Conservation (phyloP, 2,113 vertebrate genomes). For the Nanorana parkeri region DNA sequence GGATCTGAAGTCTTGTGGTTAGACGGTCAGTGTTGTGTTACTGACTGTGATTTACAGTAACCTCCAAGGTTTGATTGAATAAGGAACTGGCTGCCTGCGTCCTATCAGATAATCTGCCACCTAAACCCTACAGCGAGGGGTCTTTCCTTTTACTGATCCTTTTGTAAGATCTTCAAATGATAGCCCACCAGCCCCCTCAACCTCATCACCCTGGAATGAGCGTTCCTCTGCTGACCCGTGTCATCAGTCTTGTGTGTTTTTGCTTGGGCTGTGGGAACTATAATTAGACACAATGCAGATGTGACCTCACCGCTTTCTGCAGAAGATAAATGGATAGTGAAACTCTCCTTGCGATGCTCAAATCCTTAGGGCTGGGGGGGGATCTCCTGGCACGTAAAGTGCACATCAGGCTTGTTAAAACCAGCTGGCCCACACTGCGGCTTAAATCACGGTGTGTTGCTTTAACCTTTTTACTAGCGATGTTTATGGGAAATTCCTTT, state of each 20-base stretch:
- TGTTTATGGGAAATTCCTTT: no score
- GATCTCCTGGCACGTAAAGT: not conserved
- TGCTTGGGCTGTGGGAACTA: slow-evolving; percentile 37
- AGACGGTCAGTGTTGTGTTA: not conserved
- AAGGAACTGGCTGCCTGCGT: no score
- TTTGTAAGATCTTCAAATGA: slow-evolving; percentile 16
- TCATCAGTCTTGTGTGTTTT: slow-evolving; percentile 25
- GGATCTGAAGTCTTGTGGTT: not conserved
- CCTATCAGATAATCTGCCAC: slow-evolving; percentile 1
- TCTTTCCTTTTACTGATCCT: not conserved
- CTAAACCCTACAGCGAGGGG: not conserved
- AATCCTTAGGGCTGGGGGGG: slow-evolving; percentile 10
- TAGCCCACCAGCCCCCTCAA: slow-evolving; percentile 11
- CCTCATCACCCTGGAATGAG: slow-evolving; percentile 28
- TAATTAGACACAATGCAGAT: slow-evolving; percentile 47
- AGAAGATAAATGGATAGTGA: slow-evolving; percentile 35
- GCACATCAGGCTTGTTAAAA: slow-evolving; percentile 8
- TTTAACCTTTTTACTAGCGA: not conserved
- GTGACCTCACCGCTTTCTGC: slow-evolving; percentile 30
- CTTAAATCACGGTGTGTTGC: not conserved
- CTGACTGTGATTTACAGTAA: not conserved
- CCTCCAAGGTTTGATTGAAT: not conserved
- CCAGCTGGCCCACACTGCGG: not conserved
- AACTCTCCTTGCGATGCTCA: not conserved
- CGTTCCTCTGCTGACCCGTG: slow-evolving; percentile 22